Evolutionary conservation across 2,797 vertebrate species (phyloP).

Genomic region (Oceanodroma leucorhoa): DNA sequence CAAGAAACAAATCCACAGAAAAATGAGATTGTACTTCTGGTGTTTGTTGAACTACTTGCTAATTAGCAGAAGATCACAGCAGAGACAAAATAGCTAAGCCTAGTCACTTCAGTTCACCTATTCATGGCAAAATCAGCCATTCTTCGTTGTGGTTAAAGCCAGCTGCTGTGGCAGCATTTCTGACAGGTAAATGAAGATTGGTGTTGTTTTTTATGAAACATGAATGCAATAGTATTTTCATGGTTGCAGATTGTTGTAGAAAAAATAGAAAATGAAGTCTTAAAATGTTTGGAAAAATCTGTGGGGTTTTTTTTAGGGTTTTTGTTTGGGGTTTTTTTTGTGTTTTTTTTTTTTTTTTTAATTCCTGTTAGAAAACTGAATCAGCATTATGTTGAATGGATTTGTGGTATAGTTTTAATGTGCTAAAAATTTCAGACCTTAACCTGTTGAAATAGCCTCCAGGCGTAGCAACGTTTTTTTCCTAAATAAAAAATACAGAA

Average conservation of each 20-base stretch:
- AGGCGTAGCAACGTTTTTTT: not conserved
- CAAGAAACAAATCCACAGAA: not conserved
- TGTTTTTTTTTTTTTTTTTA: not conserved
- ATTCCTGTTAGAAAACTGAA: not conserved
- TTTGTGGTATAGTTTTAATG: not conserved
- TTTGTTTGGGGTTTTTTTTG: too few relatives aligned
- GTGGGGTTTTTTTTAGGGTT: too few relatives aligned
- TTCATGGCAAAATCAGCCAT: not conserved
- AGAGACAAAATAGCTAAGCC: not conserved
- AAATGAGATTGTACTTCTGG: not conserved
- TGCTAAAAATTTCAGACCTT: not conserved
- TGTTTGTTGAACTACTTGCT: not conserved
- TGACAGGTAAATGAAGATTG: not conserved
- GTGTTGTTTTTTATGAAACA: not conserved
- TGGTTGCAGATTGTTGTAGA: not conserved
- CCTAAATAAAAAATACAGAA: not conserved
- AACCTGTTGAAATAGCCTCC: not conserved
- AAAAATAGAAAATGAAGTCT: not conserved
- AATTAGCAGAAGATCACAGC: not conserved
- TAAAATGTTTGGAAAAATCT: not conserved
- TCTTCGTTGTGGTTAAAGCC: not conserved
- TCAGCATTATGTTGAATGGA: not conserved
- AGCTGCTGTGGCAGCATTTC: not conserved
- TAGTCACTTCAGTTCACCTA: not conserved
- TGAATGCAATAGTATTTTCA: not conserved